phyloP scores from a whole-genome alignment of 2,888 invertebrate species.

The Panzeria rudis region DNA sequence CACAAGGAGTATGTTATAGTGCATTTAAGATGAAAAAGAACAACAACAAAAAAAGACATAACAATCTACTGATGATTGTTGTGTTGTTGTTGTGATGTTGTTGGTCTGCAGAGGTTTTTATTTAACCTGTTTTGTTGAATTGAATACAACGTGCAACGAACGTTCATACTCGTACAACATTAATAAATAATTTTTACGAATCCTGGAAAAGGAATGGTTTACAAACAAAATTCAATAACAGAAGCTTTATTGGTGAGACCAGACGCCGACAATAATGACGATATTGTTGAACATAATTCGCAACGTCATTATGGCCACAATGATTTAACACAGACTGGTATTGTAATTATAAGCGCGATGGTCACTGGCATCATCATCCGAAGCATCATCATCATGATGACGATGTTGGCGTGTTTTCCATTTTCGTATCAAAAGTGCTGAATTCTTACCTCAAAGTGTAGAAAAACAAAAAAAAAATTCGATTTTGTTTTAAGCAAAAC shows the following conservation, averaged over 20 bases:
- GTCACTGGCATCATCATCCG: slow-evolving; percentile 31
- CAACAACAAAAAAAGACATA: slow-evolving; percentile 1
- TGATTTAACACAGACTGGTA: slow-evolving; percentile 17
- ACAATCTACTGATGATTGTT: slow-evolving; percentile 64
- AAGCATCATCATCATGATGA: slow-evolving; percentile 8
- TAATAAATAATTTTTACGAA: slow-evolving; percentile 83
- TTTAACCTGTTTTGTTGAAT: slow-evolving; percentile 82
- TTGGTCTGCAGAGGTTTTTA: slow-evolving; percentile 58
- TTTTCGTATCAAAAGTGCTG: slow-evolving; percentile 45
- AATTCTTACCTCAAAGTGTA: slow-evolving; percentile 36
- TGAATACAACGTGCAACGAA: slow-evolving; percentile 77
- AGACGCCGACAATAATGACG: slow-evolving; percentile 66
- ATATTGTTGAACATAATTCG: slow-evolving; percentile 18
- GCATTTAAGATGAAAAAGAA: slow-evolving; percentile 31
- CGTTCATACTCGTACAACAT: slow-evolving; percentile 67
- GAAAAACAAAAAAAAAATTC: slow-evolving; percentile 7
- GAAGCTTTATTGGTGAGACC: slow-evolving; percentile 69
- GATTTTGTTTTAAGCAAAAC: slow-evolving; percentile 24
- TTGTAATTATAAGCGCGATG: not conserved
- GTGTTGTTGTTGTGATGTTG: slow-evolving; percentile 74
- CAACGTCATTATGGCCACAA: slow-evolving; percentile 18
- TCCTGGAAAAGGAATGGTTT: slow-evolving; percentile 70
- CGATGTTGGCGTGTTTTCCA: slow-evolving; percentile 36
- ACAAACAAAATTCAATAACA: slow-evolving; percentile 65
- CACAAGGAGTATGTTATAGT: slow-evolving; percentile 65